Base-by-base conservation (phyloP, 2,888 invertebrate genomes). In the Lithophane socia region DNA sequence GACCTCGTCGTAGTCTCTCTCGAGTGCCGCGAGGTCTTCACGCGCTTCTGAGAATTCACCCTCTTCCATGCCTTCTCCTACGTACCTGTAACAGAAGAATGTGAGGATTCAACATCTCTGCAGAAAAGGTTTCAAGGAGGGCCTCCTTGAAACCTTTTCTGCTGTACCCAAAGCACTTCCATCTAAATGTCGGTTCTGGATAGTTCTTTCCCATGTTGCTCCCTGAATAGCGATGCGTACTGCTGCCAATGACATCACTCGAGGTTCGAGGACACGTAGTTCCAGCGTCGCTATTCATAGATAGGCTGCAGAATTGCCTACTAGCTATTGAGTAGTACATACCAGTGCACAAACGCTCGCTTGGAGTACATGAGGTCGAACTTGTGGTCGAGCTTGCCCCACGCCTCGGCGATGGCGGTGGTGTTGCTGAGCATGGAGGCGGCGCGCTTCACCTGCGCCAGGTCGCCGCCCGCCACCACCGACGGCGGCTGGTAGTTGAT, bases 341-440 rank as follows among this genome's bases (percentile, higher is more conserved):
- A 99, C 99, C 99, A 99, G 94, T 99, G 99, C 84, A 99, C 99
- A 92, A 99, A 99, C 70, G 99, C 99, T 81, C 98, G 97, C 96
- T 99, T 99, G 86, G 98, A 98, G 95, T 98, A 99, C 99, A 99
- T 99, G 91, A 99, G 97, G 96, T 99, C 99, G 94, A 99, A 99
- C 96, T 99, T 99, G 95, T 98, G 98, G 96, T 99, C 98, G 77
- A 99, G 97, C 92, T 98, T 98, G 85, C 98, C 98, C 98, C 99
- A 99, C 70, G 99, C 99, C 91, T 98, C 98, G 21, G 98, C 98
- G 91, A 99, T 99, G 87, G 99, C 99, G 29, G 99, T 99, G 10
- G 99, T 99, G 95, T 99, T 99, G 91, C 97, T 98, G 92, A 97
- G 96, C 98, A 99, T 99, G 92, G 99, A 99, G 49, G 98, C 98